phyloP scores from a whole-genome alignment of 2,888 invertebrate species.

The Melanostoma mellinum region DNA sequence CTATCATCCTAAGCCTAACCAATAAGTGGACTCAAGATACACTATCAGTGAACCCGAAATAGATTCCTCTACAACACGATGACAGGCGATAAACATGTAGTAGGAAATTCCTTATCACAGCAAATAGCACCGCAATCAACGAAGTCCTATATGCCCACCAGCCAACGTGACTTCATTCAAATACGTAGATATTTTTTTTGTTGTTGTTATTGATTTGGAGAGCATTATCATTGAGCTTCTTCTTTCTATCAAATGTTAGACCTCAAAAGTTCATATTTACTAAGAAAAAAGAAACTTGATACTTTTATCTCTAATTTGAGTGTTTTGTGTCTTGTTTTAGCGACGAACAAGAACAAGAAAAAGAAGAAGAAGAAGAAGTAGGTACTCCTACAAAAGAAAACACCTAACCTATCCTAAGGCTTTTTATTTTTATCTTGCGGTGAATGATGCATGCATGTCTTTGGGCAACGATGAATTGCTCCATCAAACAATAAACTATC shows the following conservation, averaged over 20 bases:
- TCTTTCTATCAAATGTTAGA: not conserved
- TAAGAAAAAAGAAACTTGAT: not conserved
- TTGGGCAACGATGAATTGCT: constrained; percentile 51
- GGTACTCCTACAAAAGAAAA: too few relatives aligned
- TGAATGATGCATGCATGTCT: constrained; percentile 10
- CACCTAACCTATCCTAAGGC: too few relatives aligned
- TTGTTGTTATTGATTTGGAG: too few relatives aligned
- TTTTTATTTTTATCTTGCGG: not conserved
- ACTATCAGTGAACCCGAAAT: not conserved
- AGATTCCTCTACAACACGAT: not conserved
- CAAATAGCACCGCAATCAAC: not conserved
- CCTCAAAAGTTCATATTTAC: constrained; percentile 28
- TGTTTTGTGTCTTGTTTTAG: too few relatives aligned
- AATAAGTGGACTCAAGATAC: not conserved
- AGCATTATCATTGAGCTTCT: too few relatives aligned
- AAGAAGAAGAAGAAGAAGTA: too few relatives aligned
- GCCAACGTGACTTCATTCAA: not conserved
- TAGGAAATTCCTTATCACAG: constrained; percentile 5
- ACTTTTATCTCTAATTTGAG: too few relatives aligned
- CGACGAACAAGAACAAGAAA: too few relatives aligned
- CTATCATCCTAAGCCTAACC: too few relatives aligned
- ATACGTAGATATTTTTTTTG: too few relatives aligned
- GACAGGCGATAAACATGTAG: not conserved
- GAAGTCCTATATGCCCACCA: not conserved
- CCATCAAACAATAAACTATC: constrained; percentile 67